These are phyloP conservation scores for Vimba vimba DNA, from an alignment of 2,113 vertebrate species.

Conservation along the genomic window DNA sequence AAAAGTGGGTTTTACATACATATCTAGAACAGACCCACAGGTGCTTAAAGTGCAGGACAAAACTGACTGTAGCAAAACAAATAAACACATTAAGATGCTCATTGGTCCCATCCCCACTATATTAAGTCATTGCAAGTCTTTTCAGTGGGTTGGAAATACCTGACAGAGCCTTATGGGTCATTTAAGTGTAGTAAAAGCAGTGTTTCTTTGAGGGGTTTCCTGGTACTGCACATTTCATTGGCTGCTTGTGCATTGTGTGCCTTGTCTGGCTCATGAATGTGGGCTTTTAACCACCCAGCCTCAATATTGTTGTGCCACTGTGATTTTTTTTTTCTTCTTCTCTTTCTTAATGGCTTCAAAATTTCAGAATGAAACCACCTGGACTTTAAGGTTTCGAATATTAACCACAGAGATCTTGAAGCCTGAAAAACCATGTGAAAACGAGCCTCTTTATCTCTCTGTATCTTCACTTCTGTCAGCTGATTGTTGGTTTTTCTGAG, in stretches of 20 bases:
- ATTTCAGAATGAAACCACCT: constrained; percentile 14
- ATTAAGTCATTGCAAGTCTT: constrained; percentile 15
- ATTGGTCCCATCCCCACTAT: constrained; percentile 3
- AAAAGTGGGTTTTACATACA: constrained; percentile 51
- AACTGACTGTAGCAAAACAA: constrained; percentile 54
- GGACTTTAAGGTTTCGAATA: constrained; percentile 13
- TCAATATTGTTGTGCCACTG: constrained; percentile 56
- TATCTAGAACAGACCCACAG: constrained; percentile 46
- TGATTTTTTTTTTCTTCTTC: constrained; percentile 34
- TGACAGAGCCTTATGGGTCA: constrained; percentile 38
- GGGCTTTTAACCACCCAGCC: constrained; percentile 36
- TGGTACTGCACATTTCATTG: constrained; percentile 32
- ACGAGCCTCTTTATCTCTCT: constrained; percentile 25
- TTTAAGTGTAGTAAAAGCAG: constrained; percentile 21
- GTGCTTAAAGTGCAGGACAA: constrained; percentile 55
- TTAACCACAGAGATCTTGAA: not conserved
- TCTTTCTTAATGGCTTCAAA: not conserved
- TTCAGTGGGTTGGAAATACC: constrained; percentile 21
- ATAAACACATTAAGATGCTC: constrained; percentile 40
- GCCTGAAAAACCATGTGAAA: constrained; percentile 23
- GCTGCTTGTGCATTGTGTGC: constrained; percentile 44
- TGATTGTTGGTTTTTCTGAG: constrained; percentile 38
- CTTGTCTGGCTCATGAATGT: constrained; percentile 48
- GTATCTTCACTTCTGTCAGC: constrained; percentile 28
- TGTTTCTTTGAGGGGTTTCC: constrained; percentile 1